A percentile compares a stretch with the other conserved stretches of the same genome.
Evolutionary conservation across 2,888 invertebrate species (phyloP).

Genomic region (Flabesymbios commensalis): DNA sequence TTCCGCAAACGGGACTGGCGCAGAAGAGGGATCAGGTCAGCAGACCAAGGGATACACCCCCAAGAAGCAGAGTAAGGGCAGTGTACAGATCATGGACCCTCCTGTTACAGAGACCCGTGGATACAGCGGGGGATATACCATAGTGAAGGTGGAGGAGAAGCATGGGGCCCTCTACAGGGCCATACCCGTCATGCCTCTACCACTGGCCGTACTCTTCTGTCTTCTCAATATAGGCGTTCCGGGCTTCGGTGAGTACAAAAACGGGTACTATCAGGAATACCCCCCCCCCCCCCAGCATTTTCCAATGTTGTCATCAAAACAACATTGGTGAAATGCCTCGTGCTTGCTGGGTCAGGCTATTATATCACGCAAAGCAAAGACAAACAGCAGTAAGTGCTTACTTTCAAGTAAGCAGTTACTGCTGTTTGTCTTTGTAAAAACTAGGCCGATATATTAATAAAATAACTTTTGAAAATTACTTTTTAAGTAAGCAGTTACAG

Average conservation of each 20-base stretch:
- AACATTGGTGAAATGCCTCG: no score
- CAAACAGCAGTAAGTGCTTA: neutral
- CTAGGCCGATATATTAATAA: no score
- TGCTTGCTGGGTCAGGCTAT: neutral
- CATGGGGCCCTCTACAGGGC: slow-evolving; percentile 68
- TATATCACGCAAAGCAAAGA: neutral
- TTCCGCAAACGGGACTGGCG: no score
- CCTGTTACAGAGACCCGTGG: slow-evolving; percentile 40
- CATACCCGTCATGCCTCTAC: slow-evolving; percentile 64
- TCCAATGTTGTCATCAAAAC: no score
- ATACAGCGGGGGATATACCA: slow-evolving; percentile 34
- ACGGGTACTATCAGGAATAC: neutral
- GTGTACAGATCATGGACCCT: slow-evolving; percentile 43
- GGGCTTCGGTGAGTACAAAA: slow-evolving; percentile 53
- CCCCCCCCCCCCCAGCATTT: no score
- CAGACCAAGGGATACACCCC: no score
- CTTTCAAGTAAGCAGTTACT: neutral
- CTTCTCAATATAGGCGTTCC: slow-evolving; percentile 55
- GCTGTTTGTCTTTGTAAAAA: no score
- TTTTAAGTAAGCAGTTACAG: no score
- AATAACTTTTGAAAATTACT: no score
- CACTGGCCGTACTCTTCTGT: slow-evolving; percentile 58
- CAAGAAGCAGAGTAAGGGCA: no score
- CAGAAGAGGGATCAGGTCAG: no score
- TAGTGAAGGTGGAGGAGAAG: slow-evolving; percentile 61